Percentiles rank a stretch among this genome's conserved stretches.
Conservation (phyloP, 2,113 vertebrate species). For the Neogale vison region DNA sequence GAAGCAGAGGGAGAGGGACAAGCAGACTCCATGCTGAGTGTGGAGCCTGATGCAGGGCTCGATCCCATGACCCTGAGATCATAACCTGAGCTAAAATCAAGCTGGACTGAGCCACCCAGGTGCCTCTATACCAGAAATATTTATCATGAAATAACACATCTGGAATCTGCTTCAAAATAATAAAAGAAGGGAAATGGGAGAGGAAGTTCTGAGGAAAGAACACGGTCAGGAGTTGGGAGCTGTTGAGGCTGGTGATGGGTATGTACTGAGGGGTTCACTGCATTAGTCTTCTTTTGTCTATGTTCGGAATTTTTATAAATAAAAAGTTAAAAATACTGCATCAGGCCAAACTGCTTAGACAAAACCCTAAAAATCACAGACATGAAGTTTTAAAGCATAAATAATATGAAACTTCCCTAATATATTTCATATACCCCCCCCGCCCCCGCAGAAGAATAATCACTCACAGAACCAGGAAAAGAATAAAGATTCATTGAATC, state of each 20-base stretch:
- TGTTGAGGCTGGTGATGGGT: too few relatives aligned
- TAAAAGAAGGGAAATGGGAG: neutral
- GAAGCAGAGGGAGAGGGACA: neutral
- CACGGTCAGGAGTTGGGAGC: neutral
- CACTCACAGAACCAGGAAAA: neutral
- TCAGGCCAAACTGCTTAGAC: neutral
- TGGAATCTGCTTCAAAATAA: slow-evolving; percentile 36
- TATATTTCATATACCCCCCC: neutral
- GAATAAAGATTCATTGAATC: slow-evolving; percentile 21
- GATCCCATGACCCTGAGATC: neutral
- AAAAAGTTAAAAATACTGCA: neutral
- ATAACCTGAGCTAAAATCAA: neutral
- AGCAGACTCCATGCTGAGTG: neutral
- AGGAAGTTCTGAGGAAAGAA: neutral
- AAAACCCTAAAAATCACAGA: neutral
- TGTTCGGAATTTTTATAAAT: neutral
- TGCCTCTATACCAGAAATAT: neutral
- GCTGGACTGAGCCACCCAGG: neutral
- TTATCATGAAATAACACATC: neutral
- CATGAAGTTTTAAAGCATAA: neutral
- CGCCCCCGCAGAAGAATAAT: neutral
- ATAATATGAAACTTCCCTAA: neutral
- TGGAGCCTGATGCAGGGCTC: neutral
- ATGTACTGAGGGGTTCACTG: neutral
- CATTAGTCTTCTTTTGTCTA: neutral